phyloP scores from a whole-genome alignment of 2,888 invertebrate genomes.

The Acronicta psi region DNA sequence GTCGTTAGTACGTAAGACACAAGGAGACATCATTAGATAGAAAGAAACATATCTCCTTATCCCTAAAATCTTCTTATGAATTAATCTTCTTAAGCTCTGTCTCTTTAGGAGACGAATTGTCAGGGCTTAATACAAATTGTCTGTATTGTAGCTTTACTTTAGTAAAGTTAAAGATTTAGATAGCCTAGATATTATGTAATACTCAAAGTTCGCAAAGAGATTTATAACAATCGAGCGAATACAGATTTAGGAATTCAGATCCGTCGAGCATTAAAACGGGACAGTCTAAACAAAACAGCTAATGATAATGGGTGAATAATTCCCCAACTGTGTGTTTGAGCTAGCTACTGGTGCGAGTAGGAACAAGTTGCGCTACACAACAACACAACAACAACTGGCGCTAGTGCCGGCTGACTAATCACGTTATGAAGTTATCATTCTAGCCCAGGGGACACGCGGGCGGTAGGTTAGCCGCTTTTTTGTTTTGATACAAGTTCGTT shows the following conservation, averaged over 20 bases:
- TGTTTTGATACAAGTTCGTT: conserved; percentile 30
- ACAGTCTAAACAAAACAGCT: conserved; percentile 19
- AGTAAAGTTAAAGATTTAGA: neutral
- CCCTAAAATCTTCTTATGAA: neutral
- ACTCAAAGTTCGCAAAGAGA: no score
- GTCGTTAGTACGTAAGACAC: neutral
- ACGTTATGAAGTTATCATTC: conserved; percentile 58
- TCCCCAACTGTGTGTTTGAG: conserved; percentile 35
- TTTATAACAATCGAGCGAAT: neutral
- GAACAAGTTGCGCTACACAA: conserved; percentile 46
- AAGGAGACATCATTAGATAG: neutral
- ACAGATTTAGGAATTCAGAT: conserved; percentile 20
- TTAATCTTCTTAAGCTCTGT: neutral
- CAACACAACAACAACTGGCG: conserved; percentile 48
- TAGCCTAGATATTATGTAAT: no score
- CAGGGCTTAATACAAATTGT: no score
- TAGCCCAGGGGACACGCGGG: conserved; percentile 38
- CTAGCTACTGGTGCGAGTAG: conserved; percentile 44
- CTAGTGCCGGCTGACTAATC: conserved; percentile 49
- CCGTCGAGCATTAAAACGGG: conserved; percentile 4
- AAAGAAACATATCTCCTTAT: neutral
- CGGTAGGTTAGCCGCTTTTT: conserved; percentile 15
- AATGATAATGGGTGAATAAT: conserved; percentile 41
- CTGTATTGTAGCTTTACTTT: neutral
- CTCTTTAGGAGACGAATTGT: no score